Base-by-base conservation (phyloP, 2,113 vertebrate genomes). In the Malurus cyaneus region DNA sequence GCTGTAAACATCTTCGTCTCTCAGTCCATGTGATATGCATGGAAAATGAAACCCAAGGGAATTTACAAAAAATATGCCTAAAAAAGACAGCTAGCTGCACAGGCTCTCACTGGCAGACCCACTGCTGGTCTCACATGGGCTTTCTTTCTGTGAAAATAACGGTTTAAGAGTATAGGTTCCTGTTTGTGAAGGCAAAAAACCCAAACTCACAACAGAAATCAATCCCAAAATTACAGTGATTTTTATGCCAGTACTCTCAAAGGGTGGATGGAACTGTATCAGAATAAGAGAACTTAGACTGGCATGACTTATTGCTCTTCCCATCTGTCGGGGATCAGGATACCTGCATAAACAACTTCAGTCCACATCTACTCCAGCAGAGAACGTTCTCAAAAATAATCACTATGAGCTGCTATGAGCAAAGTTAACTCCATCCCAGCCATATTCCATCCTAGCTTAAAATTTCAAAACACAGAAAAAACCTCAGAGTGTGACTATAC, bases 21-120 rank as follows among this genome's bases (percentile, higher is more conserved):
- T 67, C 60, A 41, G 88, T 62, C 86, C 72, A 73, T 46, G 76
- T 61, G 72, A 82, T 93, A 60, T 1, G 14, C 3, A 29, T 21
- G 16, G 86, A 94, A 93, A 92, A 95, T 88, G 83, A 95, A 95
- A 92, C 88, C 34, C 88, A 78, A 64, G 72, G 61, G 94, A 95
- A 94, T 92, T 83, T n/a, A 65, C n/a, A 50, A 60, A 95, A 90
- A 92, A 80, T 46, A 80, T 12, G 36, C 69, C 76, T 95, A 53
- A 83, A 88, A 88, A 88, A 86, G 72, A 91, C 83, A 91, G 86
- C 34, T 93, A 86, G 80, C 80, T 92, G 80, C 52, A 47, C 18
- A 18, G 34, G 52, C 52, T 84, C 57, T 71, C 47, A 59, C 46
- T 62, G 47, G 71, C 79, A 78, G 52, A 88, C 31, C 66, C 56